Percentiles rank a stretch among this genome's conserved stretches.
phyloP scores from a whole-genome alignment of 2,888 invertebrate species.

The Stramonita haemastoma region DNA sequence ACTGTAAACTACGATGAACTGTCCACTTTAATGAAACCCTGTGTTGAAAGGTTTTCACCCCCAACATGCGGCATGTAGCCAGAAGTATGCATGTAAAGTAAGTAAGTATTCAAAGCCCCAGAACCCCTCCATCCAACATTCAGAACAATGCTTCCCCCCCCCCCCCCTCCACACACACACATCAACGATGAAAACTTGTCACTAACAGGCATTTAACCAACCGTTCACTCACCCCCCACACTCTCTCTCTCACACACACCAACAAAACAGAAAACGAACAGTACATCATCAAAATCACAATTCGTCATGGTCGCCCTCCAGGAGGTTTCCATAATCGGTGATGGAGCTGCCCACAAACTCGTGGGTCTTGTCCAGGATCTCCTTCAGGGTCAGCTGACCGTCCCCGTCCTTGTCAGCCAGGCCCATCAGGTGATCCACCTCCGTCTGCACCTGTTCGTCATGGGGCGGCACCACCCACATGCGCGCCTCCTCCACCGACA shows the following conservation, averaged over 20 bases:
- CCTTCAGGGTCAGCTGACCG: constrained; percentile 90
- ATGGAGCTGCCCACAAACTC: constrained; percentile 98
- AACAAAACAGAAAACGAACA: background rate
- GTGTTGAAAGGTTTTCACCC: too few relatives aligned
- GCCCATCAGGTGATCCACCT: constrained; percentile 90
- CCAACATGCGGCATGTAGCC: too few relatives aligned
- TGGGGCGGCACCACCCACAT: constrained; percentile 91
- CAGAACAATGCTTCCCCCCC: too few relatives aligned
- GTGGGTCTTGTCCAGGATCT: constrained; percentile 95
- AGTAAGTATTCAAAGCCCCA: too few relatives aligned
- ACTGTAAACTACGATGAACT: too few relatives aligned
- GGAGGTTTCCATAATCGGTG: constrained; percentile 98
- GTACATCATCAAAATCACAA: constrained; percentile 39
- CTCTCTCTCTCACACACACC: background rate
- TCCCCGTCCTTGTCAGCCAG: constrained; percentile 80
- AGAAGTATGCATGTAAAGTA: too few relatives aligned
- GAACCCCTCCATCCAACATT: too few relatives aligned
- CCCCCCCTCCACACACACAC: too few relatives aligned
- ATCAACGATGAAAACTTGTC: too few relatives aligned
- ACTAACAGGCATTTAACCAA: too few relatives aligned
- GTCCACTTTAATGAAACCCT: too few relatives aligned
- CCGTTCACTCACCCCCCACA: too few relatives aligned
- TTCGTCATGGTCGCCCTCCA: constrained; percentile 81
- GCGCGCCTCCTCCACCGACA: constrained; percentile 88
- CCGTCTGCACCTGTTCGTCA: constrained; percentile 91